Evolutionary conservation across 2,888 invertebrate genomes (phyloP), one percentile per base, ranked within the genome.

Genomic region (Myathropa florea): DNA sequence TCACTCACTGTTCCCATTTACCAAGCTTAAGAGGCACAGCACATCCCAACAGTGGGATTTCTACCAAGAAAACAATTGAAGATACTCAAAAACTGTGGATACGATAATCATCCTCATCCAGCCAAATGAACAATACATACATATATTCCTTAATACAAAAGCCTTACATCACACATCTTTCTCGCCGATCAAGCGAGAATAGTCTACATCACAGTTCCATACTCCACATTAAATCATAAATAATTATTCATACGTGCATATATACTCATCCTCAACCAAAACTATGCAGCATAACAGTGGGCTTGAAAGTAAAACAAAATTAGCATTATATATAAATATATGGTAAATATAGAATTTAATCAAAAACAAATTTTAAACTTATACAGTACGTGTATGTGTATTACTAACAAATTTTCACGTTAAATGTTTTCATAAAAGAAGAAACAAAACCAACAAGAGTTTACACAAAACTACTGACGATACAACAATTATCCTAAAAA

Each of bases 401-500:
- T 81, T 63, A 70, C 77, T 82, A 77, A 82, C 36, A 77, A 81
- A 63, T 85, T 85, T 82, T 82, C 76, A 77, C 85, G 77, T 85
- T 85, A 63, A 72, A 78, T 73, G 85, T 85, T 81, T 85, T 85
- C 85, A 77, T 81, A 85, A 77, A 72, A 33, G 63, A 67, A 67
- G 28, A 30, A 36, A 65, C 21, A 46, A 24, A 57, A 67, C 39
- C 64, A 84, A 83, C 30, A 73, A 28, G 7, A 46, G 63, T 72
- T 75, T 75, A 33, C 70, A 80, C 75, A 80, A 46, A 46, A 18
- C 7, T 18, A 79, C 70, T 70, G 73, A 75, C 46, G 75, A 61
- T 61, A 53, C 18, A 53, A 75, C 53, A 71, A 68, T 81, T 61
- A 72, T 78, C 77, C 77, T 77, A 73, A 68, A 65, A 18, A 28